Evolutionary conservation across 2,888 invertebrate genomes (phyloP), one percentile per base, ranked within the genome.

Genomic region (Spodoptera picta): DNA sequence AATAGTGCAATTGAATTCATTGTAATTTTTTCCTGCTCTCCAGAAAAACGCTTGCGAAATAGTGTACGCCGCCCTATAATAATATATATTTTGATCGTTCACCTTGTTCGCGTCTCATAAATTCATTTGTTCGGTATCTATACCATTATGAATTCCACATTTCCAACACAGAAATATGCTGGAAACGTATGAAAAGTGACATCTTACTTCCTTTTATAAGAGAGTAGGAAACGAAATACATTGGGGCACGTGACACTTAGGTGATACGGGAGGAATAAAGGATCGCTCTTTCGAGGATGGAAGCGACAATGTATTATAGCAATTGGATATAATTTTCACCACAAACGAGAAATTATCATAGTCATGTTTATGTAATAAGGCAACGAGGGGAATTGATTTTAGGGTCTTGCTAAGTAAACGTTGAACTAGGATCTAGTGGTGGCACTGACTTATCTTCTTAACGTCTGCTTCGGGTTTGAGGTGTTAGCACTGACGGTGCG

Each of bases 91-190:
- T 36, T 36, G 36, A 36, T 36, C 36, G 36, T 36, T 36, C 36
- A 36, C 36, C 36, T 36, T 36, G 36, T 36, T 36, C 36, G 36
- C 9, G 36, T 36, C 36, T 14, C 50, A 41, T 43, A 61, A 57
- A 70, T 67, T 72, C 54, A 48, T 0, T 70, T 70, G 50, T 72
- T 53, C 48, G 27, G 23, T n/a, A 45, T n/a, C 43, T 11, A 24
- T 31, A 49, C 0, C 41, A 55, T 72, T 67, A 59, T 42, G 73
- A 67, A 73, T 63, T 55, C 55, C 43, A 12, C 52, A n/a, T n/a
- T n/a, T n/a, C n/a, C n/a, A n/a, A n/a, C n/a, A 55, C 51, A 52
- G 14, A 46, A n/a, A 48, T 42, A 44, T 47, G 48, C 54, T 46
- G 66, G 45, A 42, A 66, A 62, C 19, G 27, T 54, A 36, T 52